Evolutionary conservation across 2,797 vertebrate genomes (phyloP).

Genomic region (Pipistrellus pipistrellus): DNA sequence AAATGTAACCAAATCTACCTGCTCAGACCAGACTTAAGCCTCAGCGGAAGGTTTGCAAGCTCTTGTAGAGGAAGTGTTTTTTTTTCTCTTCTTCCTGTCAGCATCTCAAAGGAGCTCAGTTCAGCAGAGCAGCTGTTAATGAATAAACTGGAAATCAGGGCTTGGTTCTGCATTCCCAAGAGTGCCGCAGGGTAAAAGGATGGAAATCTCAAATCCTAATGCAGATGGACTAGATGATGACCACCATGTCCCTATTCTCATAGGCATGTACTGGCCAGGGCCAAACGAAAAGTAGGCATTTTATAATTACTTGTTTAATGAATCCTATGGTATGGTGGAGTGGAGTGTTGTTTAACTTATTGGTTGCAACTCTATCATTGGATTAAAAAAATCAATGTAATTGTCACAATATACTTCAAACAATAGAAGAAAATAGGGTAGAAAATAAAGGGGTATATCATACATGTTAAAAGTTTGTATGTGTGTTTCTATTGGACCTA

Average conservation of each 20-base stretch:
- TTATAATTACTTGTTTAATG: not conserved
- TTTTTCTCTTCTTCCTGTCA: slow-evolving; percentile 69
- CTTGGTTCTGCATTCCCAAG: not conserved
- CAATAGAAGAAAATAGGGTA: not conserved
- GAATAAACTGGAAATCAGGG: not conserved
- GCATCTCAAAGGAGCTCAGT: slow-evolving; percentile 53
- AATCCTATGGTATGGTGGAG: not conserved
- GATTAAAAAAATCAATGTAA: slow-evolving; percentile 4
- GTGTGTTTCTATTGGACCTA: slow-evolving; percentile 14
- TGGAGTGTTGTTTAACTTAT: not conserved
- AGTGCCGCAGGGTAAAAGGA: not conserved
- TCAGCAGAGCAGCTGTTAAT: slow-evolving; percentile 58
- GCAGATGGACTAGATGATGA: not conserved
- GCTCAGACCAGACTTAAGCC: slow-evolving; percentile 75
- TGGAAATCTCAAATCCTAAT: not conserved
- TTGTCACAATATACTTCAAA: not conserved
- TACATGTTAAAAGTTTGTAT: not conserved
- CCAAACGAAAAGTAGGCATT: not conserved
- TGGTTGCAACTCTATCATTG: not conserved
- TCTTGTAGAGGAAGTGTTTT: slow-evolving; percentile 28
- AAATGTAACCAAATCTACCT: slow-evolving; percentile 76
- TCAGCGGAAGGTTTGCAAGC: slow-evolving; percentile 76
- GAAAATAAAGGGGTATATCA: not conserved
- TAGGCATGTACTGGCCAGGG: rapidly evolving
- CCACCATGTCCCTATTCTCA: not conserved